Conservation (phyloP, 2,113 vertebrate species). For the Desmodus rotundus region DNA sequence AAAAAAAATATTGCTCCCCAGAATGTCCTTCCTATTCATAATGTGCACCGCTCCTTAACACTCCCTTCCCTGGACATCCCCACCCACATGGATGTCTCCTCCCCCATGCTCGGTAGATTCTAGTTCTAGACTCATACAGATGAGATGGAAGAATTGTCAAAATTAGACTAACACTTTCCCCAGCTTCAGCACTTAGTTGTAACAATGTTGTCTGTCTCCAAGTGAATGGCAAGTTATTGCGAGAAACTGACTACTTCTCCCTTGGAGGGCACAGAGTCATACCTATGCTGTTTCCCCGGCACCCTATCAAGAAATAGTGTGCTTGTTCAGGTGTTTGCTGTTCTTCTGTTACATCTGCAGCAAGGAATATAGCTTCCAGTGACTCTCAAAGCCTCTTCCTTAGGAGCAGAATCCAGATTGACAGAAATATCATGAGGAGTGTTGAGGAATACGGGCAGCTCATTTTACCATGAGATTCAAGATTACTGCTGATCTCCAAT, state of each 20-base stretch:
- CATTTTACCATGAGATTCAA: not conserved
- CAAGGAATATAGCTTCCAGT: not conserved
- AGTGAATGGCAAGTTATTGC: not conserved
- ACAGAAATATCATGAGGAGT: not conserved
- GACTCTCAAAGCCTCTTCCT: not conserved
- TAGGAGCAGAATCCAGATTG: not conserved
- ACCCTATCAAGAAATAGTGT: not conserved
- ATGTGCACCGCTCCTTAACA: constrained; percentile 11
- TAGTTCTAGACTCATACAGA: constrained; percentile 47
- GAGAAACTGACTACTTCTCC: not conserved
- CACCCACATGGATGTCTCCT: not conserved
- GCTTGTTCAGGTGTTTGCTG: not conserved
- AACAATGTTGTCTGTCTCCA: not conserved
- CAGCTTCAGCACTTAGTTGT: constrained; percentile 15
- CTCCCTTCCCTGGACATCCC: not conserved
- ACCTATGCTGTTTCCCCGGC: not conserved
- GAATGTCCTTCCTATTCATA: constrained; percentile 76
- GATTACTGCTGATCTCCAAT: constrained; percentile 15
- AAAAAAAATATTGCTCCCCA: constrained; percentile 82
- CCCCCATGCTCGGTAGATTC: not conserved
- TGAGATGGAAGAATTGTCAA: constrained; percentile 62
- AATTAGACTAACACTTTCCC: constrained; percentile 54
- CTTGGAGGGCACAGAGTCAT: not conserved
- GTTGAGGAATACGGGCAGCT: not conserved
- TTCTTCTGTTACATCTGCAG: not conserved